phyloP scores from a whole-genome alignment of 1,140 invertebrate genomes.

The Kradibia gibbosae region DNA sequence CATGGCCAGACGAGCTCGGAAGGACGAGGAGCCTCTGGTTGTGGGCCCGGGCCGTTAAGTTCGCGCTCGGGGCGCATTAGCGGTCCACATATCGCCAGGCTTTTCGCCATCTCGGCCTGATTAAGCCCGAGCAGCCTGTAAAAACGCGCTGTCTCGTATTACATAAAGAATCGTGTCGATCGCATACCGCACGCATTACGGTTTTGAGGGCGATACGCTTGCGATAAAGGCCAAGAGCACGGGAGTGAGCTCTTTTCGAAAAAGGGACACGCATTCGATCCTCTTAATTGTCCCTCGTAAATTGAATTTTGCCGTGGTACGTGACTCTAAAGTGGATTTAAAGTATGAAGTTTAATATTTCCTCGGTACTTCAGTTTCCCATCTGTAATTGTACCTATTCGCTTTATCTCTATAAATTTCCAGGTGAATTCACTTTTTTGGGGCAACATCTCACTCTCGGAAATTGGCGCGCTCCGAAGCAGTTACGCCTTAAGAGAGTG shows the following conservation, averaged over 20 bases:
- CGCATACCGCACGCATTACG: slow-evolving; percentile 30
- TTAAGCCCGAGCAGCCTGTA: slow-evolving; percentile 27
- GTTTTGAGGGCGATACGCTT: slow-evolving; percentile 30
- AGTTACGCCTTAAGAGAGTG: not conserved
- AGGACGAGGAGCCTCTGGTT: not conserved
- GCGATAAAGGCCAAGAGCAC: slow-evolving; percentile 22
- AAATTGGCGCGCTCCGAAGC: not conserved
- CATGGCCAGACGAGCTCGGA: too few species aligned
- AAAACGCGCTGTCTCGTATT: slow-evolving; percentile 35
- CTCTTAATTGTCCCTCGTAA: slow-evolving; percentile 19
- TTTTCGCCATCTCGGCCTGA: slow-evolving; percentile 52
- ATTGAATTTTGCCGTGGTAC: not conserved
- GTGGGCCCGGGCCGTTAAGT: too few species aligned
- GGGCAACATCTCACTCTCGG: slow-evolving; percentile 1
- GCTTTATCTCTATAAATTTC: slow-evolving; percentile 12
- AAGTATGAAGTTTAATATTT: slow-evolving; percentile 16
- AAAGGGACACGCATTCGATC: slow-evolving; percentile 26
- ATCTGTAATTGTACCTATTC: slow-evolving; percentile 15
- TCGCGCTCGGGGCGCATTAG: slow-evolving; percentile 28
- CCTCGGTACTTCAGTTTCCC: not conserved
- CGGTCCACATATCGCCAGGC: slow-evolving; percentile 36
- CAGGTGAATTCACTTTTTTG: not conserved
- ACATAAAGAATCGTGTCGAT: slow-evolving; percentile 47
- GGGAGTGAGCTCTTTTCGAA: slow-evolving; percentile 2
- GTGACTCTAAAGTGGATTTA: slow-evolving; percentile 5